Conservation (phyloP, 2,888 invertebrate species). For the Epinotia bilunana region DNA sequence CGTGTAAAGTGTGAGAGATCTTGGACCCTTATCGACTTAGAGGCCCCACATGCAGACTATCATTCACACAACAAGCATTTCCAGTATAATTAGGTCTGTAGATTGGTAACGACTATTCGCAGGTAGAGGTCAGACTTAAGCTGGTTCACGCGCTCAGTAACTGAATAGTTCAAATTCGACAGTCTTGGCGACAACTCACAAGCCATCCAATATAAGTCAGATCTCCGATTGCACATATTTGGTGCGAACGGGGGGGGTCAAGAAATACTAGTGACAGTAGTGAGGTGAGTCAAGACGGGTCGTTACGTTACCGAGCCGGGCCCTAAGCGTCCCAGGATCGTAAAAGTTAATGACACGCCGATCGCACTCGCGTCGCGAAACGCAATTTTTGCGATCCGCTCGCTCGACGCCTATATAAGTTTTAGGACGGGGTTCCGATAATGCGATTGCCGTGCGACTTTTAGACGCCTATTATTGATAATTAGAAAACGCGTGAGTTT, state of each 20-base stretch:
- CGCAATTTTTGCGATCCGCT: slow-evolving; percentile 72
- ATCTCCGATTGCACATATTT: not conserved
- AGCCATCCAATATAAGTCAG: not conserved
- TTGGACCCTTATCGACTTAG: slow-evolving; percentile 33
- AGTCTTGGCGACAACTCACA: too few species aligned
- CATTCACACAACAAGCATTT: too few species aligned
- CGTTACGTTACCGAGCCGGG: not conserved
- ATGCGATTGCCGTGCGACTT: slow-evolving; percentile 40
- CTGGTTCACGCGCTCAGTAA: too few species aligned
- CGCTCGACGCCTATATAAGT: slow-evolving; percentile 66
- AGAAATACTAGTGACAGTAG: not conserved
- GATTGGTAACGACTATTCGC: too few species aligned
- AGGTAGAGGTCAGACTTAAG: too few species aligned
- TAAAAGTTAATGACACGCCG: slow-evolving; percentile 46
- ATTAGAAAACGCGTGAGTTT: not conserved
- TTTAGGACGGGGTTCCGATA: slow-evolving; percentile 56
- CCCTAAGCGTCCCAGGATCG: slow-evolving; percentile 20
- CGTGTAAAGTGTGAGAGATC: not conserved
- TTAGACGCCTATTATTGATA: not conserved
- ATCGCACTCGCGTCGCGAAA: slow-evolving; percentile 50
- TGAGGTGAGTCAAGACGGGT: not conserved
- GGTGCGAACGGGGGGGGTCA: not conserved
- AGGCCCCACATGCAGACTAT: slow-evolving; percentile 12
- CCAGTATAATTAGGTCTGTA: too few species aligned
- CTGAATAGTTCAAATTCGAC: too few species aligned